Evolutionary conservation across 1,140 invertebrate genomes (phyloP), one percentile per base, ranked within the genome.

Genomic region (Atopsyche davidsoni): DNA sequence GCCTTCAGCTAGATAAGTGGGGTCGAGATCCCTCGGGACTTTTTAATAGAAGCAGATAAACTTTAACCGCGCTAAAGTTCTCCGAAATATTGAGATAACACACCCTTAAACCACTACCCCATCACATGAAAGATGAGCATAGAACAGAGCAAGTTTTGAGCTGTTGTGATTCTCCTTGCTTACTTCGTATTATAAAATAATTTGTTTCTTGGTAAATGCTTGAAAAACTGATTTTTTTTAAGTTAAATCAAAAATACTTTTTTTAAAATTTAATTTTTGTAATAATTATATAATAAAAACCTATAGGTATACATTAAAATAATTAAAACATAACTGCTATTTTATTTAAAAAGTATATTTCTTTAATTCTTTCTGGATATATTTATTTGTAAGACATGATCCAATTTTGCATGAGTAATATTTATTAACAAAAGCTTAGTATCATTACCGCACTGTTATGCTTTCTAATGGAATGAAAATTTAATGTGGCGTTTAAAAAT

Each of bases 1-100:
- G 38, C 35, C 39, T n/a, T 3, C 2, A 22, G 42, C 36, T 14
- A 38, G 41, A 55, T 38, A 46, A 24, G 28, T 23, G 41, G 45
- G 41, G 38, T 35, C 10, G 23, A 43, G 23, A 28, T 55, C 53
- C 38, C 53, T 2, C 21, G 53, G 31, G 53, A 46, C 35, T 55
- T 55, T 55, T 55, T 55, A 55, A 55, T 51, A 51, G 42, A 41
- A 23, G 31, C 32, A 46, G 42, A 50, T 55, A 50, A 55, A 55
- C 32, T 55, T 55, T 24, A 28, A 32, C 22, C 42, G 34, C 53
- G n/a, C n/a, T n/a, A 39, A 46, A 48, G 47, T 54, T 48, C 41
- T 9, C 24, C 31, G 39, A 38, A 46, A 46, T 45, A 55, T 55
- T 55, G 51, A 55, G 53, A 55, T 55, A 46, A 55, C 47, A 46